Conservation (phyloP, 1,140 invertebrate genomes). For the Brachionus asplanchnoidis region DNA sequence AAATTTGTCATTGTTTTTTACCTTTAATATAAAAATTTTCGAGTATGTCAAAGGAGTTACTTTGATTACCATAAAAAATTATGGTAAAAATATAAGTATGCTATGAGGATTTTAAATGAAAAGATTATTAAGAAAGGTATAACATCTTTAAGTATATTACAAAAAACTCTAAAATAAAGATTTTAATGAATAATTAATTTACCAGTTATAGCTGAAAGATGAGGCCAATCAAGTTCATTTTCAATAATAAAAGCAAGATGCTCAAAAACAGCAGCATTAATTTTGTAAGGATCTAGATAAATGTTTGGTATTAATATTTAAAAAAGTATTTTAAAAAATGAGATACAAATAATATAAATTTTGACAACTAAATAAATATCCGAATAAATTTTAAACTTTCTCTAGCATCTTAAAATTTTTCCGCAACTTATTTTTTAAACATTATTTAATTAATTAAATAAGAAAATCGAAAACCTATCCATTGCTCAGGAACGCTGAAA, state of each 20-base stretch:
- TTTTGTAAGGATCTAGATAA: conserved; percentile 2
- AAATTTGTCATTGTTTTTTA: too few relatives aligned
- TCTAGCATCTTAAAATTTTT: too few relatives aligned
- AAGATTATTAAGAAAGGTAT: too few relatives aligned
- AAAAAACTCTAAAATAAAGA: not conserved
- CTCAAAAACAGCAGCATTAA: conserved; percentile 50
- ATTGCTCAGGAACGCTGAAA: conserved; percentile 59
- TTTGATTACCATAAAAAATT: too few relatives aligned
- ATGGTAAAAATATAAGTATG: too few relatives aligned
- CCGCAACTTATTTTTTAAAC: too few relatives aligned
- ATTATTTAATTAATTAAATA: conserved; percentile 1
- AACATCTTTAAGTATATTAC: too few relatives aligned
- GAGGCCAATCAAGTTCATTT: conserved; percentile 61
- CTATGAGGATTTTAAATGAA: too few relatives aligned
- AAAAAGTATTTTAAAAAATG: not conserved
- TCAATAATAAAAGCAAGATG: conserved; percentile 53
- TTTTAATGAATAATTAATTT: conserved; percentile 39
- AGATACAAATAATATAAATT: not conserved
- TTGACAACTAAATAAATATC: too few relatives aligned
- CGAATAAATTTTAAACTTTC: too few relatives aligned
- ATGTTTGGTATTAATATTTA: not conserved
- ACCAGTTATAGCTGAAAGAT: conserved; percentile 59
- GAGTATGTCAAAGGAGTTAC: too few relatives aligned
- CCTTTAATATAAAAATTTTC: too few relatives aligned
- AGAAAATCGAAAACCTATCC: conserved; percentile 54